phyloP scores from a whole-genome alignment of 2,888 invertebrate genomes.

The Brenthis daphne region DNA sequence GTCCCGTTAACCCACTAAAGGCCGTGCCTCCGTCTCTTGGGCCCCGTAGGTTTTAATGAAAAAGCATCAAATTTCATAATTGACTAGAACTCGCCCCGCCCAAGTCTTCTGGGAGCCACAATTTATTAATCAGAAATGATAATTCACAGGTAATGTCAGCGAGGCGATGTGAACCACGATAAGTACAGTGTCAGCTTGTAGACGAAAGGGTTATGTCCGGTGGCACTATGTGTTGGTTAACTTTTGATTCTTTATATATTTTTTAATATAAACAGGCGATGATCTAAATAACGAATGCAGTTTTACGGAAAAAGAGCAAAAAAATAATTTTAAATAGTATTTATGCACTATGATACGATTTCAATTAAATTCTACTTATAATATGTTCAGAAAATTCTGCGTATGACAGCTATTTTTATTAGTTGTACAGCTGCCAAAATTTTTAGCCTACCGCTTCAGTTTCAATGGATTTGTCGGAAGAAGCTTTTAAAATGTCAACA shows the following conservation, averaged over 20 bases:
- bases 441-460: background rate
- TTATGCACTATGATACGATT: background rate
- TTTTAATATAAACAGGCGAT: background rate
- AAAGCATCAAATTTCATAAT: slow-evolving; percentile 79
- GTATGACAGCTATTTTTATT: background rate
- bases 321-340: background rate
- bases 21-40: slow-evolving; percentile 55
- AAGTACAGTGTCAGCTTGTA: slow-evolving; percentile 54
- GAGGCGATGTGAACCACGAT: slow-evolving; percentile 53
- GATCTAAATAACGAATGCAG: background rate
- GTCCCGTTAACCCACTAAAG: slow-evolving; percentile 57
- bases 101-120: slow-evolving; percentile 65
- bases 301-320: background rate
- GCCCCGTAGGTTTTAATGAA: slow-evolving; percentile 73
- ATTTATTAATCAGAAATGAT: slow-evolving; percentile 83
- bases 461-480: background rate
- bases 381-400: background rate
- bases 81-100: slow-evolving; percentile 66
- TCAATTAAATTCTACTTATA: background rate
- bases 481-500: background rate
- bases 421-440: slow-evolving; percentile 8
- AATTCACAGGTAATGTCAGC: slow-evolving; percentile 77
- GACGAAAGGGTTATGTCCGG: slow-evolving; percentile 61
- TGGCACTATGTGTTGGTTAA: slow-evolving; percentile 30
- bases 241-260: background rate